Base-by-base conservation (phyloP, 2,888 invertebrate species). In the Pachymerium ferrugineum region DNA sequence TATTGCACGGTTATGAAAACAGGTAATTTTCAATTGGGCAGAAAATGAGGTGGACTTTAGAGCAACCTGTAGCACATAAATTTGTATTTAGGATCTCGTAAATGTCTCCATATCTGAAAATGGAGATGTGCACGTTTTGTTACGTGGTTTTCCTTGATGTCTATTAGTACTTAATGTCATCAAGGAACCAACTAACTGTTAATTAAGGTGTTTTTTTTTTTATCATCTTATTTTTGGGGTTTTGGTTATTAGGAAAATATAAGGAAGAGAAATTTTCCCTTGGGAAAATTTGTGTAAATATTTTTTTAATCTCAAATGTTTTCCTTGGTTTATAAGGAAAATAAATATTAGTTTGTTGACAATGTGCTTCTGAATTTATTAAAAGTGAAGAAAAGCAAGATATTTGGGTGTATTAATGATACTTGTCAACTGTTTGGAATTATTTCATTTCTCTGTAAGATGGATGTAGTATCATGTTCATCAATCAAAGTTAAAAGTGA, bases 21-120 rank as follows among this genome's bases (percentile, higher is more conserved):
- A n/a, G n/a, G n/a, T 62, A 62, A 62, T 62, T 62, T 62, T 25
- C 62, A 25, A 62, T 62, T 62, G 38, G 38, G 38, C 62, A 12
- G 62, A 22, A 22, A 62, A 10, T 25, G 10, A 10, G 62, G 3
- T 6, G 22, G 12, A n/a, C n/a, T n/a, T n/a, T n/a, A n/a, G n/a
- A n/a, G n/a, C n/a, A n/a, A n/a, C n/a, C n/a, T n/a, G n/a, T n/a
- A n/a, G n/a, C n/a, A n/a, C 28, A 25, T 62, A 62, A 62, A 62
- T 62, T 62, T 25, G 28, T 28, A 25, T 62, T 62, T 62, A 62
- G 25, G 25, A 28, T 25, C 25, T 22, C 62, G n/a, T 62, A 62
- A 62, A 62, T 62, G 62, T 62, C 62, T 14, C 14, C 25, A 28
- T 2, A 10, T 1, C 62, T 62, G 12, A 62, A 62, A 25, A 62